These are phyloP conservation scores for Chinchilla lanigera DNA, from an alignment of 2,113 vertebrate genomes.

Conservation along the genomic window DNA sequence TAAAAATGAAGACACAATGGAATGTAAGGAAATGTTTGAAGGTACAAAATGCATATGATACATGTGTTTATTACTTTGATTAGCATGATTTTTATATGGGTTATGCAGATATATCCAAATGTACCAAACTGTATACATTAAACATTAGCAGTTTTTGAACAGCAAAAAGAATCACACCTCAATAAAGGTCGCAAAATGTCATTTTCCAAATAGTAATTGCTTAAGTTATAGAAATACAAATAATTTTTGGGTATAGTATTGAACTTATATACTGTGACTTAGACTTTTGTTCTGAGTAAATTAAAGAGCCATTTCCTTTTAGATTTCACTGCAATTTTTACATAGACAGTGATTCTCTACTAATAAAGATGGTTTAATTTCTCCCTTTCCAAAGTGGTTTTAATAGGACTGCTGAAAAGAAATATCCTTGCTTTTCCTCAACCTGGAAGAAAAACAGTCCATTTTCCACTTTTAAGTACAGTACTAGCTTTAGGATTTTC, in stretches of 20 bases:
- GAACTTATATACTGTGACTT: background rate
- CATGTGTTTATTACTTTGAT: background rate
- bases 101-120: background rate
- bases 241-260: background rate
- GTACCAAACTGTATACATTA: background rate
- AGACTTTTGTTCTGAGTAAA: background rate
- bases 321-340: background rate
- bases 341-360: background rate
- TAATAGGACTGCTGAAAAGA: background rate
- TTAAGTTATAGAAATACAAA: background rate
- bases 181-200: background rate
- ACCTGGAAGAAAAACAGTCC: background rate
- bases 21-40: background rate
- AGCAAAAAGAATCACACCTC: background rate
- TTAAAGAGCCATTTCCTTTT: background rate
- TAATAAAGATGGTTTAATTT: background rate
- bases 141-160: background rate
- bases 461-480: background rate
- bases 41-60: background rate
- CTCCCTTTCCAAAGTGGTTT: background rate
- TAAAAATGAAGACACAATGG: background rate
- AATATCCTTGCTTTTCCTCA: background rate
- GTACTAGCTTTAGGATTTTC: background rate
- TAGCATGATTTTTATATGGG: background rate
- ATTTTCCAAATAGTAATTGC: background rate